Conservation (phyloP, 2,797 vertebrate genomes). For the Pseudotriccus pelzelni region DNA sequence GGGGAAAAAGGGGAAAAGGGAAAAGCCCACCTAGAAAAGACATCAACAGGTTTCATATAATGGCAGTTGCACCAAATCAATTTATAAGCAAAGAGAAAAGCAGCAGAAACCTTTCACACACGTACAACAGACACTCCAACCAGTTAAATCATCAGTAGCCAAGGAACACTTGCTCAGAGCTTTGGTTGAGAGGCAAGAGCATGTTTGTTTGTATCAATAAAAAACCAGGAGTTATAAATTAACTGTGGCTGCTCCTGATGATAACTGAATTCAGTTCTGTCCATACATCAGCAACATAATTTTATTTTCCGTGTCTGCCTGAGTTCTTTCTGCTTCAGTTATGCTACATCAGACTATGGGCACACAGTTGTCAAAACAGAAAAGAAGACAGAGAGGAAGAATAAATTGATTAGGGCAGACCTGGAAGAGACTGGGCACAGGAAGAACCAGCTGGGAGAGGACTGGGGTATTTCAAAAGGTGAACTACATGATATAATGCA, state of each 20-base stretch:
- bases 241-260: neutral
- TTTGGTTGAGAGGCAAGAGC: neutral
- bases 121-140: neutral
- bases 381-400: neutral
- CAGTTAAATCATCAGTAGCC: neutral
- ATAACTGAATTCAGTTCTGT: neutral
- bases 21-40: neutral
- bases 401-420: neutral
- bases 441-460: neutral
- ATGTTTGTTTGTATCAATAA: neutral
- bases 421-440: neutral
- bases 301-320: neutral
- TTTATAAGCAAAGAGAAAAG: neutral
- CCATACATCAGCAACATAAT: neutral
- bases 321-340: neutral
- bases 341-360: neutral
- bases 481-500: neutral
- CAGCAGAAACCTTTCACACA: neutral
- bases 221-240: neutral
- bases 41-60: neutral
- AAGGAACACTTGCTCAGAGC: neutral
- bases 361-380: neutral
- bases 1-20: rapidly evolving
- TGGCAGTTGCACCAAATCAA: neutral
- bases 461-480: neutral